phyloP scores from a whole-genome alignment of 1,140 invertebrate species.

The Caerostris extrusa region DNA sequence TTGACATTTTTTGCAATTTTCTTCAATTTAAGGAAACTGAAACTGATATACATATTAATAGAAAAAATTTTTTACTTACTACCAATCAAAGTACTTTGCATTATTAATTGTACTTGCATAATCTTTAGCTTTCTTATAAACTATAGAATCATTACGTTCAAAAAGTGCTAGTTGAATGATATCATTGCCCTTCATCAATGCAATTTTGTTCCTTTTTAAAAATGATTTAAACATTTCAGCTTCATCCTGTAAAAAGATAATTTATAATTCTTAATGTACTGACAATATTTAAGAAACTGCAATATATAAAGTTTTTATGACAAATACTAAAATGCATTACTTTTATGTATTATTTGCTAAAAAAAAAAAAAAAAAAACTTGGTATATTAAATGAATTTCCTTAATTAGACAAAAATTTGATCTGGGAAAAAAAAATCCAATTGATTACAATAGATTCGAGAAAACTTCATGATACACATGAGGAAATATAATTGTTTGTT shows the following conservation, averaged over 20 bases:
- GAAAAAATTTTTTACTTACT: conserved; percentile 68
- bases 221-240: conserved; percentile 79
- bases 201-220: conserved; percentile 78
- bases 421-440: too few relatives aligned
- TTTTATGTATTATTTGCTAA: too few relatives aligned
- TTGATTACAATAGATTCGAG: too few relatives aligned
- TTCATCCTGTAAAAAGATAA: conserved; percentile 43
- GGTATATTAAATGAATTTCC: too few relatives aligned
- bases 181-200: conserved; percentile 78
- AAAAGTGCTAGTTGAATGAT: conserved; percentile 80
- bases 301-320: too few relatives aligned
- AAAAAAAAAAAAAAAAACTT: too few relatives aligned
- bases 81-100: conserved; percentile 79
- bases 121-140: conserved; percentile 78
- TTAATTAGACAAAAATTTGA: too few relatives aligned
- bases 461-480: too few relatives aligned
- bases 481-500: too few relatives aligned
- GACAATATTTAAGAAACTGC: not conserved
- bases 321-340: too few relatives aligned
- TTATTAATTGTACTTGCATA: conserved; percentile 59
- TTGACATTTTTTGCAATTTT: too few relatives aligned
- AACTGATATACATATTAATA: not conserved
- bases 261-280: not conserved
- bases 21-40: too few relatives aligned
- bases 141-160: conserved; percentile 76